These are phyloP conservation scores for Coluber constrictor DNA, from an alignment of 2,797 vertebrate genomes.

Conservation along the genomic window DNA sequence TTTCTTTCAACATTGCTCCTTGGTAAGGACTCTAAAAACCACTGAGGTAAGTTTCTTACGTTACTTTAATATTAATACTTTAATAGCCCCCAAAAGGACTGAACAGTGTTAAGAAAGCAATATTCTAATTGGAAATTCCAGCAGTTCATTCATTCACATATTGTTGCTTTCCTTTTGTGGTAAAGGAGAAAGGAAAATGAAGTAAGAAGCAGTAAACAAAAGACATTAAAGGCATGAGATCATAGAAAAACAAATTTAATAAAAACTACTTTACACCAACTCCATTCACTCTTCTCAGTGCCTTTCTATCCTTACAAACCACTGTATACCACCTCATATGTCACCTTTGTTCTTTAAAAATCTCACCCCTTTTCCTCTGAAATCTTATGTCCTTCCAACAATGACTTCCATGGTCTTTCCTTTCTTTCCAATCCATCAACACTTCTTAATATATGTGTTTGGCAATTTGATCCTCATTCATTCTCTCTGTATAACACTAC, in stretches of 20 bases:
- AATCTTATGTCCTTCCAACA: not conserved
- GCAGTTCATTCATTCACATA: not conserved
- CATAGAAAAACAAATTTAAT: not conserved
- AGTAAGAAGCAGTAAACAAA: not conserved
- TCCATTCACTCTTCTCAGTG: not conserved
- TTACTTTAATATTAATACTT: not conserved
- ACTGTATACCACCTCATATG: not conserved
- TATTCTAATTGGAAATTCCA: not conserved
- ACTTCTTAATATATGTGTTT: not conserved
- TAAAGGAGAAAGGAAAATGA: not conserved
- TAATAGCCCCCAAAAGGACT: not conserved
- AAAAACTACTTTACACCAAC: not conserved
- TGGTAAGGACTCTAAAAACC: not conserved
- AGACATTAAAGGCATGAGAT: not conserved
- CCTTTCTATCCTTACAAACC: not conserved
- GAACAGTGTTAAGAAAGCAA: not conserved
- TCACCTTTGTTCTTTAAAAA: not conserved
- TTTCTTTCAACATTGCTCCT: not conserved
- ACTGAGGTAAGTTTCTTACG: not conserved
- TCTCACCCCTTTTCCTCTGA: not conserved
- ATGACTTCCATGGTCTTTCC: not conserved
- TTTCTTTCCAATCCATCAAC: not conserved
- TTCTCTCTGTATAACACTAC: not conserved
- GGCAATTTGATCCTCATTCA: not conserved
- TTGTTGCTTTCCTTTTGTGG: not conserved